Conservation (phyloP, 2,797 vertebrate species). For the Silurus lanzhouensis region DNA sequence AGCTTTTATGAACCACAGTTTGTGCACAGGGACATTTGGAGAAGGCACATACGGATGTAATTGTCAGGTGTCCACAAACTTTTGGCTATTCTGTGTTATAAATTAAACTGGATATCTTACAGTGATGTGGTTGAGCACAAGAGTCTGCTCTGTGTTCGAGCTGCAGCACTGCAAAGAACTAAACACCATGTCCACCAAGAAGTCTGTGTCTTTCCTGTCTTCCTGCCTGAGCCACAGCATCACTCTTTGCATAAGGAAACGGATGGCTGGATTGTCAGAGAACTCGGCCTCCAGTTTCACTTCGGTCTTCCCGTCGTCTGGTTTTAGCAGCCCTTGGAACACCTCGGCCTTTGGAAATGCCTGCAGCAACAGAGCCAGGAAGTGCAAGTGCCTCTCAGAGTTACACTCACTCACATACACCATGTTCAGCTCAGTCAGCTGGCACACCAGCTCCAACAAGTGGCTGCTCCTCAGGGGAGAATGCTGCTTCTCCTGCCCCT, state of each 20-base stretch:
- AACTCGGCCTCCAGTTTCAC: slow-evolving; percentile 35
- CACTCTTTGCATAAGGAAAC: slow-evolving; percentile 84
- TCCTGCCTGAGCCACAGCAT: slow-evolving; percentile 85
- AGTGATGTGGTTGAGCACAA: slow-evolving; percentile 83
- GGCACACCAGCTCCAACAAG: slow-evolving; percentile 88
- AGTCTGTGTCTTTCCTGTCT: slow-evolving; percentile 73
- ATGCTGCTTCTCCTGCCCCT: slow-evolving; percentile 58
- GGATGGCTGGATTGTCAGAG: slow-evolving; percentile 77
- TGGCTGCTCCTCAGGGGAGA: slow-evolving; percentile 72
- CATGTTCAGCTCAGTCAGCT: slow-evolving; percentile 85
- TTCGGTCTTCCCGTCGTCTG: slow-evolving; percentile 55
- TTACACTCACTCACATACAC: slow-evolving; percentile 81
- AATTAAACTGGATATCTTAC: slow-evolving; percentile 32
- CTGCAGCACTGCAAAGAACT: slow-evolving; percentile 86
- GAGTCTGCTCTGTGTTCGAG: slow-evolving; percentile 75
- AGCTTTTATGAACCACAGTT: neutral
- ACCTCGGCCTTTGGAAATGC: slow-evolving; percentile 84
- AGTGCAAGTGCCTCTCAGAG: slow-evolving; percentile 88
- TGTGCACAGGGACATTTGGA: neutral
- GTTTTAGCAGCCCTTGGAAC: slow-evolving; percentile 82
- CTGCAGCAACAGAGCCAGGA: slow-evolving; percentile 85
- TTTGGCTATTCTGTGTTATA: neutral
- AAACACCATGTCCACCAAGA: slow-evolving; percentile 92
- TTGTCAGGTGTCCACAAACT: neutral
- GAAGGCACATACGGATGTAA: neutral